Evolutionary conservation across 2,888 invertebrate species (phyloP).

Genomic region (Yponomeuta sedellus): DNA sequence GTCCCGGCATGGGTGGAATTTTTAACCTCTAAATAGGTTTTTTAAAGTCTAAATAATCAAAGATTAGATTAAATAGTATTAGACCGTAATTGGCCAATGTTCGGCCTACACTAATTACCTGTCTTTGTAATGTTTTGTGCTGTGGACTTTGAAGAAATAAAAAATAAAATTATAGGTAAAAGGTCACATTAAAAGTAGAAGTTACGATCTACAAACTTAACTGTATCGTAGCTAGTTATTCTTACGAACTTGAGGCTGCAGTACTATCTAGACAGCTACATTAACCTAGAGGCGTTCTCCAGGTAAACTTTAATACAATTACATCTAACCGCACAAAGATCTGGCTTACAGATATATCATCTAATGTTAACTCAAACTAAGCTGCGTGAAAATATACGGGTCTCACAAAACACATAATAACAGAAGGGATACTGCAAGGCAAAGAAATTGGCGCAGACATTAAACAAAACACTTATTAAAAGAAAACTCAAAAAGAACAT

Average conservation of each 20-base stretch:
- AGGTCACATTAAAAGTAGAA: not conserved
- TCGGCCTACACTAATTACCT: too few relatives aligned
- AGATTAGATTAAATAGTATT: too few relatives aligned
- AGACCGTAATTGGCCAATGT: too few relatives aligned
- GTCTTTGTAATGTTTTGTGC: too few relatives aligned
- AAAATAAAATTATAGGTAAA: too few relatives aligned
- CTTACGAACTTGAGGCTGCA: not conserved
- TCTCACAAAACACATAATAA: not conserved
- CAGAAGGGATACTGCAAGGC: not conserved
- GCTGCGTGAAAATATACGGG: not conserved
- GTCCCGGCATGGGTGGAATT: too few relatives aligned
- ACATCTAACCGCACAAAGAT: not conserved
- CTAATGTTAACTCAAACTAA: constrained; percentile 1
- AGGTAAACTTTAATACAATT: constrained; percentile 2
- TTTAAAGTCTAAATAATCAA: too few relatives aligned
- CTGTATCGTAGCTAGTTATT: not conserved
- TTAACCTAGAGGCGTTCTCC: not conserved
- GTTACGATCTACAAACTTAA: not conserved
- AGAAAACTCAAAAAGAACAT: too few relatives aligned
- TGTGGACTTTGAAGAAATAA: too few relatives aligned
- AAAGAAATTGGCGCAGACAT: not conserved
- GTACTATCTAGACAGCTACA: not conserved
- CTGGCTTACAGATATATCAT: not conserved
- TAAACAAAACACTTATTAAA: not conserved
- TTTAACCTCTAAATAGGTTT: too few relatives aligned